These are phyloP conservation scores for Xiphophorus hellerii DNA, from an alignment of 2,113 vertebrate species.

Conservation along the genomic window DNA sequence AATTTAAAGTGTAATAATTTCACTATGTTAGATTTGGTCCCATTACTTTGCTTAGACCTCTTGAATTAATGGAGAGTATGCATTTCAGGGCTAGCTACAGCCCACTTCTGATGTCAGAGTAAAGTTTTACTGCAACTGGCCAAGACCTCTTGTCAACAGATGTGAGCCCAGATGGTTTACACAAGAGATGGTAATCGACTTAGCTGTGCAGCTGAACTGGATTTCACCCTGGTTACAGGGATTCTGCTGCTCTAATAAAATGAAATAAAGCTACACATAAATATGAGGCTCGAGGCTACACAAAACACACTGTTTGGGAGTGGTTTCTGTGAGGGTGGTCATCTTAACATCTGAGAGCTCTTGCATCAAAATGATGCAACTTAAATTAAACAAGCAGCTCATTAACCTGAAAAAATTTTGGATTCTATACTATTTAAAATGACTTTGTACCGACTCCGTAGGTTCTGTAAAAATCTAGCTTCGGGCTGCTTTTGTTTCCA, in stretches of 20 bases:
- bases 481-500: constrained; percentile 20
- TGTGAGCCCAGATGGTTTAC: constrained; percentile 69
- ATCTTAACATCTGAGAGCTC: not conserved
- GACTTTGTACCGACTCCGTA: not conserved
- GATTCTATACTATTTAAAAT: not conserved
- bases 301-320: constrained; percentile 2
- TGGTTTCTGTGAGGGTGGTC: not conserved
- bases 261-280: constrained; percentile 43
- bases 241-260: constrained; percentile 39
- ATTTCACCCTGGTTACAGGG: constrained; percentile 51
- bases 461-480: not conserved
- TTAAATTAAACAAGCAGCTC: constrained; percentile 15
- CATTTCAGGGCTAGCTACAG: not conserved
- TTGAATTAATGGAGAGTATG: constrained; percentile 4
- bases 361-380: constrained; percentile 2
- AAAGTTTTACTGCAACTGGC: constrained; percentile 50
- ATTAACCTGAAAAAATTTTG: constrained; percentile 5
- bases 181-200: constrained; percentile 68
- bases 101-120: constrained; percentile 40
- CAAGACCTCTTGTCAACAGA: constrained; percentile 58
- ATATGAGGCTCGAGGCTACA: constrained; percentile 33
- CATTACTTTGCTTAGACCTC: not conserved
- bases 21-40: constrained; percentile 1
- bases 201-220: constrained; percentile 54
- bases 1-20: no score